These are phyloP conservation scores for Hetaerina americana DNA, from an alignment of 1,140 invertebrate genomes.

Conservation along the genomic window DNA sequence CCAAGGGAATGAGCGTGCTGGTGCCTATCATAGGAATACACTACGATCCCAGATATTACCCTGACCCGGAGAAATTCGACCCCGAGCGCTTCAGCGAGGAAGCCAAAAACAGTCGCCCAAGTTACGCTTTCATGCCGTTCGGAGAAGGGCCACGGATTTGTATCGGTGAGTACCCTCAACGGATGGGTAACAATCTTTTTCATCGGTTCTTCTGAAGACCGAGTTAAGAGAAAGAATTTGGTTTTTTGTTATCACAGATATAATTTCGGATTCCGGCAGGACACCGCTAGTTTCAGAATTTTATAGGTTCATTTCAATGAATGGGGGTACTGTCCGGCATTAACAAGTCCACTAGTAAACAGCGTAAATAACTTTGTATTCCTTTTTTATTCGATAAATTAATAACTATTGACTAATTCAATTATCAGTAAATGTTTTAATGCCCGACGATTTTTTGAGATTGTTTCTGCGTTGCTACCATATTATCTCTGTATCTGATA, in stretches of 20 bases:
- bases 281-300: not conserved
- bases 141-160: conserved; percentile 37
- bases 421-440: too few relatives aligned
- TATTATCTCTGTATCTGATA: too few relatives aligned
- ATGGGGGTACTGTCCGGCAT: not conserved
- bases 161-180: conserved; percentile 22
- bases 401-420: too few relatives aligned
- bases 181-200: not conserved
- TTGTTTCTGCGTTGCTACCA: too few relatives aligned
- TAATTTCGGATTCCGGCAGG: not conserved
- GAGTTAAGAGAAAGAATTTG: not conserved
- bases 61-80: conserved; percentile 39
- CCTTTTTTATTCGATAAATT: too few relatives aligned
- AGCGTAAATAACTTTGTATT: too few relatives aligned
- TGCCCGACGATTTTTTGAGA: too few relatives aligned
- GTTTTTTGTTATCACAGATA: not conserved
- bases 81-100: conserved; percentile 38
- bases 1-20: conserved; percentile 13
- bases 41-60: conserved; percentile 29
- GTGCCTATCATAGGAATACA: conserved; percentile 15
- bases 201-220: not conserved
- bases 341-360: not conserved
- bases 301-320: not conserved
- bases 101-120: conserved; percentile 18
- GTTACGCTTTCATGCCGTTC: conserved; percentile 32